phyloP scores from a whole-genome alignment of 2,888 invertebrate species.

The Beris chalybata region DNA sequence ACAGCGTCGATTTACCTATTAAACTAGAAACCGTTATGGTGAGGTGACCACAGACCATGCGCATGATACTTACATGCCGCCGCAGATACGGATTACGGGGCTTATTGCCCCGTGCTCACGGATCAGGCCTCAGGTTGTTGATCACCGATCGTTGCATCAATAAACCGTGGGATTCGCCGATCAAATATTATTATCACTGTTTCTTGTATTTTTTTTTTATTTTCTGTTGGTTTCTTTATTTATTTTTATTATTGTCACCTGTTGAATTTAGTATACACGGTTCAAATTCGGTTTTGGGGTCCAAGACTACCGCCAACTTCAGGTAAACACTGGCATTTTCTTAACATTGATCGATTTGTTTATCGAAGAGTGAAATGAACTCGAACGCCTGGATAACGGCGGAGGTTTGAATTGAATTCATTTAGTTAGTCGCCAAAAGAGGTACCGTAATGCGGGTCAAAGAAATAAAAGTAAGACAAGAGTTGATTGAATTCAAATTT shows the following conservation, averaged over 20 bases:
- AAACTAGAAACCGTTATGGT: conserved; percentile 6
- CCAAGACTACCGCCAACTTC: no score
- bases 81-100: background rate
- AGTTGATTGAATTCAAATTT: conserved; percentile 18
- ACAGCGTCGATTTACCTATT: background rate
- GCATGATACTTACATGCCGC: background rate
- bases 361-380: conserved; percentile 31
- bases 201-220: no score
- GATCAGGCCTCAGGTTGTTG: no score
- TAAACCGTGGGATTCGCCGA: no score
- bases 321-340: no score
- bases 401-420: conserved; percentile 20
- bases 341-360: conserved; percentile 13
- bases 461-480: conserved; percentile 24
- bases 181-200: no score
- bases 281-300: no score
- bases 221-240: no score
- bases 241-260: no score
- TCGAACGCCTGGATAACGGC: conserved; percentile 9
- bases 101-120: no score
- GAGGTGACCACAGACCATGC: background rate
- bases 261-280: no score
- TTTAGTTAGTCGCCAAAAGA: conserved; percentile 1
- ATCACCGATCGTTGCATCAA: no score
- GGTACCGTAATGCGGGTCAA: conserved; percentile 21